Evolutionary conservation across 2,113 vertebrate species (phyloP).

Genomic region (Hippocampus guttulatus): DNA sequence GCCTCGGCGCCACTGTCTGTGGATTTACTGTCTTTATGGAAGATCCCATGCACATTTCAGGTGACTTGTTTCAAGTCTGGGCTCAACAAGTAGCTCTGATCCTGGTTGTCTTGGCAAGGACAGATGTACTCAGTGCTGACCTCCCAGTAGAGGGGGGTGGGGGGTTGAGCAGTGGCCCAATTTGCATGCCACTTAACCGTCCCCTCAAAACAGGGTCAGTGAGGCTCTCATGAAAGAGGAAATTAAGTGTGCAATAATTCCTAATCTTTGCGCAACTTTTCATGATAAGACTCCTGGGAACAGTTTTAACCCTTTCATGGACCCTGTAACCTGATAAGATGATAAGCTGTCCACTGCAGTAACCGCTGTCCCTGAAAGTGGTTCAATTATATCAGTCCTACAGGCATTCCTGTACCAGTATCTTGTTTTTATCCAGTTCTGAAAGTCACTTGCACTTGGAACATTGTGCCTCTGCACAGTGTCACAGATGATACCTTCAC

Average conservation of each 20-base stretch:
- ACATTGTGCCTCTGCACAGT: conserved; percentile 26
- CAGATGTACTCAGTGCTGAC: background rate
- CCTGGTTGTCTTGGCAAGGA: background rate
- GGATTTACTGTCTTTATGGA: background rate
- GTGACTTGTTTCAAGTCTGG: background rate
- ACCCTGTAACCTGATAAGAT: too few species aligned
- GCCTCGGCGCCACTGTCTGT: background rate
- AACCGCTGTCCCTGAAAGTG: too few species aligned
- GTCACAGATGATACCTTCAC: conserved; percentile 64
- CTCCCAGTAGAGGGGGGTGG: background rate
- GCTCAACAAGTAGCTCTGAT: background rate
- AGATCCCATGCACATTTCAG: background rate
- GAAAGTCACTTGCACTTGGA: conserved; percentile 28
- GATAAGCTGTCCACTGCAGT: too few species aligned
- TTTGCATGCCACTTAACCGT: background rate
- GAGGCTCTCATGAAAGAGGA: background rate
- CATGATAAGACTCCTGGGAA: too few species aligned
- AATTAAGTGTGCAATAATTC: background rate
- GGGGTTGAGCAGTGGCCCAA: background rate
- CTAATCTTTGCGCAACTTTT: too few species aligned
- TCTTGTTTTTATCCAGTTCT: conserved; percentile 18
- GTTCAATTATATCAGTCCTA: background rate
- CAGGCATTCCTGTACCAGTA: background rate
- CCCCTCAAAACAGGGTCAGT: background rate
- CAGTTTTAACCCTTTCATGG: background rate